Percentiles rank a stretch among this genome's conserved stretches.
Evolutionary conservation across 2,113 vertebrate genomes (phyloP).

Genomic region (Theropithecus gelada): DNA sequence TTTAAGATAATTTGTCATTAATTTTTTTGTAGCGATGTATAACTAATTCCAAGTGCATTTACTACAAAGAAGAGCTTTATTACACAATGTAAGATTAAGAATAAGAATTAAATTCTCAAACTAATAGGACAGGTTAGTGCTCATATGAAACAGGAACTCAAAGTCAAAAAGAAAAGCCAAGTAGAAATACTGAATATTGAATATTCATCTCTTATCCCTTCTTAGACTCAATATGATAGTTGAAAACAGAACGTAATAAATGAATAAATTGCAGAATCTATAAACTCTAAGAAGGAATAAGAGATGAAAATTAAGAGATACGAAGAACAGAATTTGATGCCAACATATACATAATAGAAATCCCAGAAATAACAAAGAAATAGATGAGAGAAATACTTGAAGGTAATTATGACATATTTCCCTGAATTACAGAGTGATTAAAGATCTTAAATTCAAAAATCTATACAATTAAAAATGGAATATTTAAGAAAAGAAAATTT

Average conservation of each 20-base stretch:
- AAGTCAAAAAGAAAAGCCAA: slow-evolving; percentile 13
- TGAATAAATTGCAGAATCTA: background rate
- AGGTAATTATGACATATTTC: background rate
- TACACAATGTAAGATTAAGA: slow-evolving; percentile 9
- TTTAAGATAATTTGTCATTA: background rate
- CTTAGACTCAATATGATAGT: background rate
- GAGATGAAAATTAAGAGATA: background rate
- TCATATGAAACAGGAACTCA: background rate
- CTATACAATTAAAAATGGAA: background rate
- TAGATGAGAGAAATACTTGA: background rate
- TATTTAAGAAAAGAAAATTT: background rate
- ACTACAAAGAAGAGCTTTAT: background rate
- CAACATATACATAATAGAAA: background rate
- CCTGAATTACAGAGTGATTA: background rate
- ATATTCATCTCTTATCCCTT: background rate
- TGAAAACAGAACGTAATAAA: background rate
- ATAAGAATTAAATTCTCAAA: background rate
- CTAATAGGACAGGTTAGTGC: background rate
- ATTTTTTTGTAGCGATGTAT: background rate
- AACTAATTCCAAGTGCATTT: background rate
- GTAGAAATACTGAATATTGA: background rate
- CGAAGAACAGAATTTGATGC: background rate
- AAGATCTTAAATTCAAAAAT: slow-evolving; percentile 27
- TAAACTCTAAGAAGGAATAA: background rate
- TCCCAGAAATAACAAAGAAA: background rate